These are phyloP conservation scores for Psammodynastes pulverulentus DNA, from an alignment of 2,113 vertebrate species.

Conservation along the genomic window DNA sequence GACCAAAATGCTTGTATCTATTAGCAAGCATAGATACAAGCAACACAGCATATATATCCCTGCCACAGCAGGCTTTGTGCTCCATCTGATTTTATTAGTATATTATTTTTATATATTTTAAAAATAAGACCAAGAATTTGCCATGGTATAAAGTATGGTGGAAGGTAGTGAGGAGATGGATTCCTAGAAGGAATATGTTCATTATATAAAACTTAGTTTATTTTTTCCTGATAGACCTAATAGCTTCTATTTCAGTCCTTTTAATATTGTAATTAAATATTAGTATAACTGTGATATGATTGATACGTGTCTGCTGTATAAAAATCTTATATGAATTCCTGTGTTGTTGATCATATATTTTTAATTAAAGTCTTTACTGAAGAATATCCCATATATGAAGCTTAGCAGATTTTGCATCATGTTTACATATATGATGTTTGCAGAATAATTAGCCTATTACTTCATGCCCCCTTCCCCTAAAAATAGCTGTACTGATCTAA, in stretches of 20 bases:
- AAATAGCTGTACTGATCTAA: not conserved
- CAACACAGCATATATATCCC: not conserved
- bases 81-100: not conserved
- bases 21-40: not conserved
- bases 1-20: not conserved
- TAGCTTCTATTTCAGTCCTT: not conserved
- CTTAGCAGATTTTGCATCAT: not conserved
- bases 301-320: not conserved
- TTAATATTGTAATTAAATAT: not conserved
- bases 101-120: not conserved
- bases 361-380: not conserved
- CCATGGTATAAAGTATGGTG: not conserved
- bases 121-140: not conserved
- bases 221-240: not conserved
- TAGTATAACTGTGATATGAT: not conserved
- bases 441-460: not conserved
- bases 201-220: not conserved
- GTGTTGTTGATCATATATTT: not conserved
- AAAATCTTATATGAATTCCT: not conserved
- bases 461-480: not conserved
- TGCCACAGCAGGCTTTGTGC: not conserved
- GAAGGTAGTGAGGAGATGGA: not conserved
- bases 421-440: not conserved
- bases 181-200: no score
- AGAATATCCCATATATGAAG: not conserved